Conservation (phyloP, 53 echinoderm and acorn worm genomes). For the Astropecten irregularis region DNA sequence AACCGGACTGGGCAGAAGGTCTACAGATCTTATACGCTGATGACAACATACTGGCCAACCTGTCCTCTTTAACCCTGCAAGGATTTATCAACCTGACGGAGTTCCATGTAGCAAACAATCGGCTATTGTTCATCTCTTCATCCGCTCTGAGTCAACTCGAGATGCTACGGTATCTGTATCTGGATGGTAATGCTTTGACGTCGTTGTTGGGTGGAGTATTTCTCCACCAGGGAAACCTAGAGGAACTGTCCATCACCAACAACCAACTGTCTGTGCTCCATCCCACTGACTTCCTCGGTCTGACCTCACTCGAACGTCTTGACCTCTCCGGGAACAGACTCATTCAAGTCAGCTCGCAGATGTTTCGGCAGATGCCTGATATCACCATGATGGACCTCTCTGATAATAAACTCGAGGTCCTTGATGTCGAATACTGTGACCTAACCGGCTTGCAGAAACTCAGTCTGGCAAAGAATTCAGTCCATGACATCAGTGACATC, state of each 20-base stretch:
- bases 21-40: slow-evolving; percentile 18
- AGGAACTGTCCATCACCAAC: neutral
- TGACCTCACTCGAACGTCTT: slow-evolving; percentile 10
- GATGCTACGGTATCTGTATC: slow-evolving; percentile 1
- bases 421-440: neutral
- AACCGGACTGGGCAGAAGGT: slow-evolving; percentile 31
- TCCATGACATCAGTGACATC: neutral
- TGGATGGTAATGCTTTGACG: neutral
- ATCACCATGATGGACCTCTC: slow-evolving; percentile 3
- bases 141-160: neutral
- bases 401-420: slow-evolving; percentile 10
- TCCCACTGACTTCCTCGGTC: slow-evolving; percentile 15
- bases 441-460: neutral
- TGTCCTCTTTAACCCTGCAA: slow-evolving; percentile 21
- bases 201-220: slow-evolving; percentile 6
- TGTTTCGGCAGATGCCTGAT: slow-evolving; percentile 7
- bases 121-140: slow-evolving; percentile 14
- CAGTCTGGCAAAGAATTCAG: neutral
- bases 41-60: slow-evolving; percentile 19
- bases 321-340: slow-evolving; percentile 29
- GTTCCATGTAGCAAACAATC: slow-evolving; percentile 35
- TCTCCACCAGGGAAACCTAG: neutral
- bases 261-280: neutral
- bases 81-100: slow-evolving; percentile 18
- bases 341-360: neutral